These are phyloP conservation scores for Dissostichus mawsoni DNA, from an alignment of 2,113 vertebrate species.

Conservation along the genomic window DNA sequence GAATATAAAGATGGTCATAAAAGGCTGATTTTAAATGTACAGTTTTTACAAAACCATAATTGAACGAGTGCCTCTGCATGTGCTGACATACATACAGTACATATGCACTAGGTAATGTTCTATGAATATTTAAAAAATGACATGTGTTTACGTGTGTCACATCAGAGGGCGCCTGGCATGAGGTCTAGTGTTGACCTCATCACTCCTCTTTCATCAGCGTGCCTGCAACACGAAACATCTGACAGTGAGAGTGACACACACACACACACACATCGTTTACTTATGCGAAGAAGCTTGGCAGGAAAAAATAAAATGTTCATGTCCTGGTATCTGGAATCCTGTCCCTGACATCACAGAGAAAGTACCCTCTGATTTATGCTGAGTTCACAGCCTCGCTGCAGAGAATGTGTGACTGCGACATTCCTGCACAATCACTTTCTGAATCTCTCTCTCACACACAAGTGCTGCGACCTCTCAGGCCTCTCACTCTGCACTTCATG, in stretches of 20 bases:
- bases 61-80: not conserved
- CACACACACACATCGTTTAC: conserved; percentile 14
- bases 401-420: conserved; percentile 35
- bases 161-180: conserved; percentile 42
- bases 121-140: conserved; percentile 16
- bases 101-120: not conserved
- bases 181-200: conserved; percentile 74
- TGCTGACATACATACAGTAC: conserved; percentile 3
- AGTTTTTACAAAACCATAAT: not conserved
- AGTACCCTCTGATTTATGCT: conserved; percentile 52
- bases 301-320: conserved; percentile 33
- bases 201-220: conserved; percentile 59
- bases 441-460: conserved; percentile 17
- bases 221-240: conserved; percentile 70
- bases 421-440: conserved; percentile 35
- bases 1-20: not conserved
- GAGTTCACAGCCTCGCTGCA: conserved; percentile 49
- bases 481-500: conserved; percentile 16
- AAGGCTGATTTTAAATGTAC: conserved; percentile 1
- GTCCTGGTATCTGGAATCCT: conserved; percentile 51
- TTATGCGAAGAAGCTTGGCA: conserved; percentile 45
- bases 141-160: conserved; percentile 14
- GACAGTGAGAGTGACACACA: conserved; percentile 25
- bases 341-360: conserved; percentile 63
- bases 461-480: conserved; percentile 3